phyloP scores from a whole-genome alignment of 2,113 vertebrate species.

The Colius striatus region DNA sequence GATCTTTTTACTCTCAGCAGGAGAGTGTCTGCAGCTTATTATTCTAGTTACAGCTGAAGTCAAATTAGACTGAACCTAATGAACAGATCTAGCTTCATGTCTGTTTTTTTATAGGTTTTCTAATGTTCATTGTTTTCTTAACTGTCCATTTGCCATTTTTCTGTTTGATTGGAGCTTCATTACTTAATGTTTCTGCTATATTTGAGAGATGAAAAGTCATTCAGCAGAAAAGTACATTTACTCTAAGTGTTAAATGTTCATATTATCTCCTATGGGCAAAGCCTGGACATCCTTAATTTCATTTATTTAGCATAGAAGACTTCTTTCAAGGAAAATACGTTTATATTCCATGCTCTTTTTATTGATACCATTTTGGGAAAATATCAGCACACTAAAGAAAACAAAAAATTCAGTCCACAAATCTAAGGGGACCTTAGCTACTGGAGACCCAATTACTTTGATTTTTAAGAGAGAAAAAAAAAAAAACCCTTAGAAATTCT shows the following conservation, averaged over 20 bases:
- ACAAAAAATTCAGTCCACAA: conserved; percentile 16
- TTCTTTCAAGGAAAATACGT: background rate
- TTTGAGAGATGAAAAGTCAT: background rate
- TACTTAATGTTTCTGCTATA: background rate
- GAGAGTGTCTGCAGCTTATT: conserved; percentile 21
- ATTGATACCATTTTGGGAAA: conserved; percentile 32
- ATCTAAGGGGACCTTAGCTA: background rate
- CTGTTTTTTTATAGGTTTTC: background rate
- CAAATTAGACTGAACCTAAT: conserved; percentile 44
- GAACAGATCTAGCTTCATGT: background rate
- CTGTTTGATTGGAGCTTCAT: background rate
- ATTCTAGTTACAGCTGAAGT: conserved; percentile 16
- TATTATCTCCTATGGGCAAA: background rate
- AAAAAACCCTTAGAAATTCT: background rate
- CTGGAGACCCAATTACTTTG: conserved; percentile 3
- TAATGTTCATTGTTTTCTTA: background rate
- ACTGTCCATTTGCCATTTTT: background rate
- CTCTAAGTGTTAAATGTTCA: background rate
- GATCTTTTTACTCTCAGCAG: conserved; percentile 42
- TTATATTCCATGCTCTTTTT: background rate
- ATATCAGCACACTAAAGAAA: background rate
- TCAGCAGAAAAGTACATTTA: background rate
- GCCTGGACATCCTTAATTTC: background rate
- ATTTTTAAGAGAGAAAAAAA: background rate
- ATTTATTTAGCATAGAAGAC: background rate